Percentiles rank a stretch among this genome's conserved stretches.
These are phyloP conservation scores for Perccottus glenii DNA, from an alignment of 2,113 vertebrate species.

Conservation along the genomic window DNA sequence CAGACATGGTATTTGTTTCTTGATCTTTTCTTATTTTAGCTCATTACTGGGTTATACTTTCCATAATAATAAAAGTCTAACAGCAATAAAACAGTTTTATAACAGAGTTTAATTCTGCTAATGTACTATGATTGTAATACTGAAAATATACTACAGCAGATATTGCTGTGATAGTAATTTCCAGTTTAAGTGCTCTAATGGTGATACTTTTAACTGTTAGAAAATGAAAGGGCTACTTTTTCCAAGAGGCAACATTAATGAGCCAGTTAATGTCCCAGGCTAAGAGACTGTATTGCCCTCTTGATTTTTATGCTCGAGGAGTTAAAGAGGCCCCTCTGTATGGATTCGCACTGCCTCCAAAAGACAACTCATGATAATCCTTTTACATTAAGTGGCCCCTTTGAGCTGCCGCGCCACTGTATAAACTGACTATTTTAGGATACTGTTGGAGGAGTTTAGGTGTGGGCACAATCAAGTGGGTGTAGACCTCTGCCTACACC, in stretches of 20 bases:
- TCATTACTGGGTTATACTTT: too few species aligned
- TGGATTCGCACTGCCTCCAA: conserved; percentile 50
- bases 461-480: background rate
- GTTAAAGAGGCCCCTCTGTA: conserved; percentile 35
- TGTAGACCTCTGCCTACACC: conserved; percentile 21
- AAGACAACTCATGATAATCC: conserved; percentile 58
- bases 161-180: conserved; percentile 11
- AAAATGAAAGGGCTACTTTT: conserved; percentile 25
- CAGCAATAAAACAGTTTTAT: too few species aligned
- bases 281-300: conserved; percentile 22
- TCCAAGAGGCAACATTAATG: conserved; percentile 36
- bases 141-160: background rate
- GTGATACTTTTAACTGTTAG: background rate
- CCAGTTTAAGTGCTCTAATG: conserved; percentile 1
- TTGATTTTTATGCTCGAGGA: conserved; percentile 28
- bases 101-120: background rate
- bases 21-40: too few species aligned
- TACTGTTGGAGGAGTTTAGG: conserved; percentile 8
- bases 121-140: background rate
- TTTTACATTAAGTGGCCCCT: conserved; percentile 46
- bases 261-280: conserved; percentile 43
- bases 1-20: too few species aligned
- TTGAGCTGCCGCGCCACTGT: conserved; percentile 24
- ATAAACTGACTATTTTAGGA: conserved; percentile 49
- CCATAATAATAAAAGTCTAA: background rate